A percentile compares a stretch with the other conserved stretches of the same genome.
phyloP scores from a whole-genome alignment of 2,113 vertebrate genomes.

The Pyrgilauda ruficollis region DNA sequence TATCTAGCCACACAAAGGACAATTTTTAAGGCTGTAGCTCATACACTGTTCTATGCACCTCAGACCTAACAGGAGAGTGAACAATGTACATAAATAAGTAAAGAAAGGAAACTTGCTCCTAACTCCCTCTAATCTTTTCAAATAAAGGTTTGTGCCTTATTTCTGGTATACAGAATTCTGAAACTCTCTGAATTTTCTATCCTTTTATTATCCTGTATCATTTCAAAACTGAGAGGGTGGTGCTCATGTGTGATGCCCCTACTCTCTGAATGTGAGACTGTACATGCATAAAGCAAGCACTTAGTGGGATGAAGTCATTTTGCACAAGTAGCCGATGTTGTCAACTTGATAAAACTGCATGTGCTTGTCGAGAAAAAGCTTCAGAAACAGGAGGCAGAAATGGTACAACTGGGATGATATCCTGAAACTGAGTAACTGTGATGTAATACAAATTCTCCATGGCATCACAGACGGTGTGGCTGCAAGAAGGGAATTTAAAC shows the following conservation, averaged over 20 bases:
- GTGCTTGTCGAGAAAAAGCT: accelerated
- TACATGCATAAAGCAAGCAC: not conserved
- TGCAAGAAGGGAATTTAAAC: not conserved
- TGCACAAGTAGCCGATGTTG: not conserved
- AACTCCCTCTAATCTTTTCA: not conserved
- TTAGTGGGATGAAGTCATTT: not conserved
- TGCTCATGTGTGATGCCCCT: not conserved
- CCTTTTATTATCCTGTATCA: not conserved
- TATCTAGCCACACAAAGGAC: not conserved
- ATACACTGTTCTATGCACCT: not conserved
- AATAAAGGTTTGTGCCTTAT: not conserved
- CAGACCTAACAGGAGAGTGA: not conserved
- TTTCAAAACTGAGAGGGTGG: not conserved
- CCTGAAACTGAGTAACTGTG: accelerated
- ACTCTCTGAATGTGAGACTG: not conserved
- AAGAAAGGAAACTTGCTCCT: not conserved
- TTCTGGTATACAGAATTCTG: not conserved
- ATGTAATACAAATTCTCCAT: too few relatives aligned
- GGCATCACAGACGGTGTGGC: accelerated
- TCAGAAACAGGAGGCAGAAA: not conserved
- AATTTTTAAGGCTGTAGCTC: not conserved
- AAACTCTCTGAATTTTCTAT: not conserved
- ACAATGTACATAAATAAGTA: not conserved
- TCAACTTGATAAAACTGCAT: not conserved
- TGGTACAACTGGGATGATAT: accelerated